Conservation (phyloP, 2,113 vertebrate species). For the Rana temporaria region DNA sequence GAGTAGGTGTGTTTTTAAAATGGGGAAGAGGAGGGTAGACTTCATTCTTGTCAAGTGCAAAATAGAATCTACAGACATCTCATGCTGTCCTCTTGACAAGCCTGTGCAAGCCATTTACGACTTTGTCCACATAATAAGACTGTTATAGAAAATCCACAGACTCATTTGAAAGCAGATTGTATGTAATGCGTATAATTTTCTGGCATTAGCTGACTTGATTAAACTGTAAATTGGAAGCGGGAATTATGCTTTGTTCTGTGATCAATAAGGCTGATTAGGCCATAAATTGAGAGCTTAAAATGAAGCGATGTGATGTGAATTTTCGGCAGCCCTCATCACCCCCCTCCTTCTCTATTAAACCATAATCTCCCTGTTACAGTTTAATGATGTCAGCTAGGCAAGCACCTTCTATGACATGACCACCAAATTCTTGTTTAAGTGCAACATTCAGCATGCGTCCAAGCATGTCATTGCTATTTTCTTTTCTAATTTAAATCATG, state of each 20-base stretch:
- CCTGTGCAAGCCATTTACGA: not conserved
- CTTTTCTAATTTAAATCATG: no score
- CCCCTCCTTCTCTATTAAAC: slow-evolving; percentile 26
- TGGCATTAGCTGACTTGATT: slow-evolving; percentile 55
- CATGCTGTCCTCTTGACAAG: not conserved
- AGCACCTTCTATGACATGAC: slow-evolving; percentile 12
- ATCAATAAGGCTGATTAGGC: slow-evolving; percentile 57
- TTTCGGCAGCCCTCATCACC: slow-evolving; percentile 5
- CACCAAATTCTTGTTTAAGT: slow-evolving; percentile 26
- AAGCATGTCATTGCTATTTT: not conserved
- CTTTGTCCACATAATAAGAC: slow-evolving; percentile 36
- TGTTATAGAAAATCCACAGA: slow-evolving; percentile 46
- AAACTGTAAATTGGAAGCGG: slow-evolving; percentile 57
- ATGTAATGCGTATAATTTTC: slow-evolving; percentile 52
- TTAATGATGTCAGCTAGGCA: slow-evolving; percentile 22
- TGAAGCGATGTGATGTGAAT: slow-evolving; percentile 50
- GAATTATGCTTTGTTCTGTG: slow-evolving; percentile 57
- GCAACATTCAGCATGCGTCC: not conserved
- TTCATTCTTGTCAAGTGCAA: not conserved
- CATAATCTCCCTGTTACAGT: slow-evolving; percentile 41
- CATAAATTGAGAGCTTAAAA: slow-evolving; percentile 57
- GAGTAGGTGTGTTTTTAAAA: not conserved
- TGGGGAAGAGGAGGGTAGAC: not conserved
- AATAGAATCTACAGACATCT: slow-evolving; percentile 9
- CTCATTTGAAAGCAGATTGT: slow-evolving; percentile 55